Base-by-base conservation (phyloP, 2,888 invertebrate species). In the Cerastoderma edule region DNA sequence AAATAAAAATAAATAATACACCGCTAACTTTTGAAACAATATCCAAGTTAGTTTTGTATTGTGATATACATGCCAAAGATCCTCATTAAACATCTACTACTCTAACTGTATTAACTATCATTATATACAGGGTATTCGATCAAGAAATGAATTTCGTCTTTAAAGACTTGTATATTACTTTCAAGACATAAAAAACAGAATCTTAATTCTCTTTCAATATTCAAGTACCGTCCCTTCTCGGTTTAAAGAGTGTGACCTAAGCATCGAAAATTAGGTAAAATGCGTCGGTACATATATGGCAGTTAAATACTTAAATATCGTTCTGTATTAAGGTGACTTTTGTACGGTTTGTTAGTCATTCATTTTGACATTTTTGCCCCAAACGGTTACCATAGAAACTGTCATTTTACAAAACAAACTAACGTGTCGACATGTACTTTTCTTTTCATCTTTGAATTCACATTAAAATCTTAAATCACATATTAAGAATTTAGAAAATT, bases 261-360 rank as follows among this genome's bases (percentile, higher is more conserved):
- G 32, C 75, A 74, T 5, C 74, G 44, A 53, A 74, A 74, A 48
- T 46, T 65, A 19, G 74, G 28, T 28, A 73, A n/a, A 24, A 8
- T 35, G 28, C 22, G 48, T 32, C 53, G 57, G 24, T 35, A 50
- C 19, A 48, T n/a, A 53, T 57, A 67, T 10, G 57, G 27, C 24
- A 67, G 39, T 46, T 32, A 39, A 22, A 48, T 24, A 35, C 33
- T 46, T 27, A 72, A 35, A 30, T 72, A 67, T 22, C 27, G 10
- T 32, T 67, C 67, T 32, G 57, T 46, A 16, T 68, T 60, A 28
- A 63, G 27, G 16, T 28, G 19, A 24, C 30, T 39, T 50, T 67
- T 67, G 48, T 33, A 67, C 16, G 6, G 30, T 13, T 46, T 67
- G 67, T 28, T 73, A 73, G 19, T 28, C 35, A 19, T 28, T 10